These are phyloP conservation scores for Loripinus fragilis DNA, from an alignment of 2,888 invertebrate genomes.

Conservation along the genomic window DNA sequence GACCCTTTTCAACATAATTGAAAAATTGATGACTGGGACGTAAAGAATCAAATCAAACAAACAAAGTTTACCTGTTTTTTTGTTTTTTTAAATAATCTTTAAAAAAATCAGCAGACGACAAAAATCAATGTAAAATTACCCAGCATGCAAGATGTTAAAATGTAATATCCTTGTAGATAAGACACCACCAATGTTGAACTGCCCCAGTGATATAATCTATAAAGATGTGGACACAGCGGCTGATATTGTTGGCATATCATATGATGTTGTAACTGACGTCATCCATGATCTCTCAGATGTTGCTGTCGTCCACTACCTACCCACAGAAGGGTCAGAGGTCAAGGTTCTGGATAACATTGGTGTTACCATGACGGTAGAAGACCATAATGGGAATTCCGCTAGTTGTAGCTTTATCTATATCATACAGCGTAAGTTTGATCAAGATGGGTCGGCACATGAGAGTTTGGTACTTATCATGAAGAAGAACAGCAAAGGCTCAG, in stretches of 20 bases:
- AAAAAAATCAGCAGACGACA: too few species aligned
- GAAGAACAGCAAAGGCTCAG: too few species aligned
- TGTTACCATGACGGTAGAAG: slow-evolving; percentile 64
- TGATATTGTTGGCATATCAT: slow-evolving; percentile 22
- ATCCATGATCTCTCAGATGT: not conserved
- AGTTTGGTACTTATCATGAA: too few species aligned
- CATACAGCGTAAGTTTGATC: slow-evolving; percentile 64
- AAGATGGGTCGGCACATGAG: too few species aligned
- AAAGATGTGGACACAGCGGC: slow-evolving; percentile 25
- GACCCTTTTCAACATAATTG: too few species aligned
- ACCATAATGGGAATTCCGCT: slow-evolving; percentile 60
- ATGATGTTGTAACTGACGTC: slow-evolving; percentile 14
- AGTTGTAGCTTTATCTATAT: slow-evolving; percentile 65
- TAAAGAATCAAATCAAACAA: too few species aligned
- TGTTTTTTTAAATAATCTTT: too few species aligned
- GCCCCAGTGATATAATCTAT: slow-evolving; percentile 50
- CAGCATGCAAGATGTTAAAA: too few species aligned
- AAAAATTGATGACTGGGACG: too few species aligned
- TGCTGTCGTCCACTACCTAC: slow-evolving; percentile 32
- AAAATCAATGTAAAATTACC: too few species aligned
- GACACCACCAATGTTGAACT: slow-evolving; percentile 64
- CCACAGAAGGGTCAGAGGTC: slow-evolving; percentile 34
- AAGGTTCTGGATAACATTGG: slow-evolving; percentile 35
- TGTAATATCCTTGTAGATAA: slow-evolving; percentile 59
- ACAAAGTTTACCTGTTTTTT: too few species aligned